Percentiles rank a stretch among this genome's conserved stretches.
Evolutionary conservation across 1,140 invertebrate species (phyloP).

Genomic region (Lordiphosa mommai): DNA sequence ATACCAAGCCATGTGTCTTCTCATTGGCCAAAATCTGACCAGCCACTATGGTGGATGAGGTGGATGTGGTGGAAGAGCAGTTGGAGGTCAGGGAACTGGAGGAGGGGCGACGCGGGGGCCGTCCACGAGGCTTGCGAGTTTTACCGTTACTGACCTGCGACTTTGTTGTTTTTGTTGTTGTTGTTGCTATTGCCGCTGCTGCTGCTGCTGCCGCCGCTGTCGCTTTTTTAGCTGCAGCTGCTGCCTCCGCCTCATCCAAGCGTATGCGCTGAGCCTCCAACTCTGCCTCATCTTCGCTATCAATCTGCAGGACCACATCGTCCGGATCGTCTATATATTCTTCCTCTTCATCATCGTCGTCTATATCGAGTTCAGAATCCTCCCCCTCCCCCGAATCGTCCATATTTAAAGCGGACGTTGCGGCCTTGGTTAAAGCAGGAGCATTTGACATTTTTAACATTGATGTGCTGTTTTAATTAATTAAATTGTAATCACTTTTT

Average conservation of each 20-base stretch:
- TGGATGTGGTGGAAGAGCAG: slow-evolving; percentile 22
- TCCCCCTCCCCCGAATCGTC: slow-evolving; percentile 51
- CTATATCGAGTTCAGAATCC: slow-evolving; percentile 65
- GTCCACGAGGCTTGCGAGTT: slow-evolving; percentile 45
- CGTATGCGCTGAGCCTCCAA: slow-evolving; percentile 71
- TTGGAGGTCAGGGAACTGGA: slow-evolving; percentile 32
- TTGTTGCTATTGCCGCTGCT: slow-evolving; percentile 1
- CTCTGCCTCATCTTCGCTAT: slow-evolving; percentile 75
- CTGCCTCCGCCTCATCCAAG: slow-evolving; percentile 51
- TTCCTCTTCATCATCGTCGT: slow-evolving; percentile 54
- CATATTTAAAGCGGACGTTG: no score
- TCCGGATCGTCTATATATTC: slow-evolving; percentile 49
- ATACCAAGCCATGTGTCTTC: slow-evolving; percentile 49
- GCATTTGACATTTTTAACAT: slow-evolving; percentile 65
- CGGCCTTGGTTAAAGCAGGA: background rate
- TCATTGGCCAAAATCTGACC: slow-evolving; percentile 56
- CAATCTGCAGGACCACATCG: slow-evolving; percentile 63
- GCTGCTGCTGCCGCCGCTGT: slow-evolving; percentile 16
- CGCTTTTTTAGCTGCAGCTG: slow-evolving; percentile 29
- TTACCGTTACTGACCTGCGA: slow-evolving; percentile 74
- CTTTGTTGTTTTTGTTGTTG: slow-evolving; percentile 20
- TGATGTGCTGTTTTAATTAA: background rate
- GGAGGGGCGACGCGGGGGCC: slow-evolving; percentile 42
- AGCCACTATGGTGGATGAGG: slow-evolving; percentile 20
- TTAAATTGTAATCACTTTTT: background rate